Percentiles rank a stretch among this genome's conserved stretches.
Conservation (phyloP, 2,113 vertebrate genomes). For the Gallinago undulata region DNA sequence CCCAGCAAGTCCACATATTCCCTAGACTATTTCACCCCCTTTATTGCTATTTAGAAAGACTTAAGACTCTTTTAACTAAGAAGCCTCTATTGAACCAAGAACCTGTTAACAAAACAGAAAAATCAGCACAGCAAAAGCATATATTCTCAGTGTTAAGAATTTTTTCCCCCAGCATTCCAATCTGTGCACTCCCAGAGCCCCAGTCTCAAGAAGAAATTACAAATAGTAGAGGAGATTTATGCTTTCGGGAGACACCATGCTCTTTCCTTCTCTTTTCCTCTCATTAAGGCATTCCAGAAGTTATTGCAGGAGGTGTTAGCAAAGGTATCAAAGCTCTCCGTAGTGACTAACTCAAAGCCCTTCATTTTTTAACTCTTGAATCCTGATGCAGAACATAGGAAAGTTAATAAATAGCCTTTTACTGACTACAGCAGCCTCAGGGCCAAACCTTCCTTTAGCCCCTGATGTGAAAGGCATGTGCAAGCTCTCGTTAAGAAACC, state of each 20-base stretch:
- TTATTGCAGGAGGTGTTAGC: not conserved
- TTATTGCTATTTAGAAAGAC: not conserved
- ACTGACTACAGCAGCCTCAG: not conserved
- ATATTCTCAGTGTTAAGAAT: not conserved
- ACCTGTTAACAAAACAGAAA: not conserved
- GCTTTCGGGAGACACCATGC: not conserved
- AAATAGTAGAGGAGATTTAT: not conserved
- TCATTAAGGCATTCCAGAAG: not conserved
- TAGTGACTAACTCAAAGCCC: not conserved
- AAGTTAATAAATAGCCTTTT: not conserved
- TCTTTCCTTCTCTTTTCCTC: not conserved
- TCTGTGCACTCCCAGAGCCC: not conserved
- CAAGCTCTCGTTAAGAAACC: not conserved
- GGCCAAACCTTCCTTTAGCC: not conserved
- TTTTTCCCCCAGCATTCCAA: not conserved
- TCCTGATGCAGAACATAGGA: not conserved
- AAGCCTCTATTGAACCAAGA: not conserved
- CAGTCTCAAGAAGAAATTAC: not conserved
- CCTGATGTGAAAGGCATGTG: not conserved
- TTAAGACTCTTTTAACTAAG: not conserved
- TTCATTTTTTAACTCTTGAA: not conserved
- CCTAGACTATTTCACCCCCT: not conserved
- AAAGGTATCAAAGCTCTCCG: not conserved
- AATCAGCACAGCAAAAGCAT: not conserved
- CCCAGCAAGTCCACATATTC: not conserved